Evolutionary conservation across 2,888 invertebrate genomes (phyloP).

Genomic region (Drosophila gaucha): DNA sequence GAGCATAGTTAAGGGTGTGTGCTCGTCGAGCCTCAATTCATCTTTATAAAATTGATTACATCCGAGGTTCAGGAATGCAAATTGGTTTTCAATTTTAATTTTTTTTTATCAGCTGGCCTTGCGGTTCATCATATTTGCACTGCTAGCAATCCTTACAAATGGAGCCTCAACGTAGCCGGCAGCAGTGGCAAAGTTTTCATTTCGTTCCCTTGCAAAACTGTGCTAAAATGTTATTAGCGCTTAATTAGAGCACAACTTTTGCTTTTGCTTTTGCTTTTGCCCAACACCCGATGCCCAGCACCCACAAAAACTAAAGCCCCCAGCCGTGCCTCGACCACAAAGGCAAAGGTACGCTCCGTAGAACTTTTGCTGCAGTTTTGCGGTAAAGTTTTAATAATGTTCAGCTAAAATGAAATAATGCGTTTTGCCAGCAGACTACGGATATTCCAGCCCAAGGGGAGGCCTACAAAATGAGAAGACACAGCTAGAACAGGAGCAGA

Average conservation of each 20-base stretch:
- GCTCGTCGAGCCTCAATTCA: not conserved
- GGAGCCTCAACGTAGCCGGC: constrained; percentile 1
- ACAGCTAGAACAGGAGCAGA: constrained; percentile 13
- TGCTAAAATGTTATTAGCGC: constrained; percentile 74
- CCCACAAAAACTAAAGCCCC: constrained; percentile 9
- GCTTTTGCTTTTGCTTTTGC: constrained; percentile 19
- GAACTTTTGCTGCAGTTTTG: constrained; percentile 71
- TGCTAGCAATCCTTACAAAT: constrained; percentile 19
- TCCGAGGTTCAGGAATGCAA: constrained; percentile 23
- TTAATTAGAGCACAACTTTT: constrained; percentile 76
- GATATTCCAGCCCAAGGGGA: constrained; percentile 10
- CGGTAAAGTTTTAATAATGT: constrained; percentile 74
- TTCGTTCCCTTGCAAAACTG: constrained; percentile 44
- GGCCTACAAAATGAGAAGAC: not conserved
- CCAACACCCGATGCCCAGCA: constrained; percentile 21
- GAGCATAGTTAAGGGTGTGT: not conserved
- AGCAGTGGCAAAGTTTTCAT: constrained; percentile 37
- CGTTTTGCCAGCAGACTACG: constrained; percentile 55
- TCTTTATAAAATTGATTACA: constrained; percentile 26
- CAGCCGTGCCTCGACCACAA: constrained; percentile 38
- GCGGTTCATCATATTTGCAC: constrained; percentile 44
- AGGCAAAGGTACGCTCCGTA: constrained; percentile 51
- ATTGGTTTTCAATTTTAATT: constrained; percentile 31
- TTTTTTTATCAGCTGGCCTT: constrained; percentile 12
- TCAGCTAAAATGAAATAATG: constrained; percentile 74